Percentiles rank a stretch among this genome's conserved stretches.
phyloP scores from a whole-genome alignment of 2,113 vertebrate species.

The Sylvia atricapilla region DNA sequence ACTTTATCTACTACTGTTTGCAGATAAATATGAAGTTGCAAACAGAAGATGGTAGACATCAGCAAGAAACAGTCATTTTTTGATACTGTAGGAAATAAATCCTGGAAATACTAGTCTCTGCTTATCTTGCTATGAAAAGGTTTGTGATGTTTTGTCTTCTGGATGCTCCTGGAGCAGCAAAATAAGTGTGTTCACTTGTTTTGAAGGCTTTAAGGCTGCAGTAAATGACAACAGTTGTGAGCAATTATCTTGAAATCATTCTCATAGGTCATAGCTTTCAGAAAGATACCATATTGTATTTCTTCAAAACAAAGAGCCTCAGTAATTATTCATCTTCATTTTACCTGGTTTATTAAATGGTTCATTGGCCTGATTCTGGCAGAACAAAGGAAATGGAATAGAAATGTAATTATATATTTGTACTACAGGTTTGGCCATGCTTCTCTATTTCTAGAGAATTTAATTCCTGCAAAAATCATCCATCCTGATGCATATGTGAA shows the following conservation, averaged over 20 bases:
- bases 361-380: not conserved
- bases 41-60: not conserved
- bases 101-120: not conserved
- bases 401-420: not conserved
- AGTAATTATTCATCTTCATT: not conserved
- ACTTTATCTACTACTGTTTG: not conserved
- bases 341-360: not conserved
- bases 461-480: not conserved
- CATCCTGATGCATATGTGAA: not conserved
- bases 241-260: not conserved
- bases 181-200: not conserved
- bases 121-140: not conserved
- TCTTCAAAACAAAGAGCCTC: not conserved
- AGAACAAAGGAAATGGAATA: not conserved
- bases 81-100: not conserved
- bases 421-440: not conserved
- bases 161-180: not conserved
- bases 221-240: not conserved
- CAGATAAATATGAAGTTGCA: not conserved
- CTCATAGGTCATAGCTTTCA: not conserved
- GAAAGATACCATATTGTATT: not conserved
- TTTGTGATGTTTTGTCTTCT: not conserved
- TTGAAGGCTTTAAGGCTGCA: not conserved
- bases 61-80: not conserved
- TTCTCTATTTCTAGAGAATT: not conserved